Percentiles rank a stretch among this genome's conserved stretches.
These are phyloP conservation scores for Axinella damicornis DNA, from an alignment of 37 sponge, comb jelly and placozoan species.

Conservation along the genomic window DNA sequence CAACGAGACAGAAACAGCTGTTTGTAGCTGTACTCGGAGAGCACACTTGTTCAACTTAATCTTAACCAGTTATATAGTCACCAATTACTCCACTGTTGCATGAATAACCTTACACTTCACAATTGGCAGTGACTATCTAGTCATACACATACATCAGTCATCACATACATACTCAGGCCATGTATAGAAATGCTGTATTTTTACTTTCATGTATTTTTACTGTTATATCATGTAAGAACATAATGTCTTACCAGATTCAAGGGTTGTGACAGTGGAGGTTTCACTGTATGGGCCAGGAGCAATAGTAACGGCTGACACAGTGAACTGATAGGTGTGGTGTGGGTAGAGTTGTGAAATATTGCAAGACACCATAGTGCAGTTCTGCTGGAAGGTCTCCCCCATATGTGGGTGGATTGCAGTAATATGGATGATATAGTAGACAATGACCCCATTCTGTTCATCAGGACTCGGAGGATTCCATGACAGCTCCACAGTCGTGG, in stretches of 20 bases:
- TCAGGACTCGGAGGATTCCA: conserved; percentile 31
- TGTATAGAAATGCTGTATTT: too few relatives aligned
- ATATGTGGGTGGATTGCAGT: conserved; percentile 6
- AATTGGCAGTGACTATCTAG: too few relatives aligned
- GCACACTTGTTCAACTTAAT: too few relatives aligned
- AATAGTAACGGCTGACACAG: conserved; percentile 34
- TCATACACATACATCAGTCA: too few relatives aligned
- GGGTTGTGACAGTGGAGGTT: neutral
- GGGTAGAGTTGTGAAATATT: conserved; percentile 23
- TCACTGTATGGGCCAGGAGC: conserved; percentile 38
- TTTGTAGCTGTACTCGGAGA: too few relatives aligned
- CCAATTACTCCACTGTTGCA: too few relatives aligned
- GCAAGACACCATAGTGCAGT: neutral
- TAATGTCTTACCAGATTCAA: conserved; percentile 26
- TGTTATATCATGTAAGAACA: neutral
- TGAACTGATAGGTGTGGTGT: conserved; percentile 30
- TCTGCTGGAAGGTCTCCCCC: neutral
- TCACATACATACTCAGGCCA: too few relatives aligned
- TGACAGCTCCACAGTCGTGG: neutral
- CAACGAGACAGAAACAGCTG: too few relatives aligned
- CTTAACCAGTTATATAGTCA: too few relatives aligned
- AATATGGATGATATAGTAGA: conserved; percentile 4
- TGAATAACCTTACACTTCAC: too few relatives aligned
- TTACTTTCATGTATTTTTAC: too few relatives aligned
- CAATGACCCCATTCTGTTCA: conserved; percentile 36